Evolutionary conservation across 2,113 vertebrate genomes (phyloP), one percentile per base, ranked within the genome.

Genomic region (Engystomops pustulosus): DNA sequence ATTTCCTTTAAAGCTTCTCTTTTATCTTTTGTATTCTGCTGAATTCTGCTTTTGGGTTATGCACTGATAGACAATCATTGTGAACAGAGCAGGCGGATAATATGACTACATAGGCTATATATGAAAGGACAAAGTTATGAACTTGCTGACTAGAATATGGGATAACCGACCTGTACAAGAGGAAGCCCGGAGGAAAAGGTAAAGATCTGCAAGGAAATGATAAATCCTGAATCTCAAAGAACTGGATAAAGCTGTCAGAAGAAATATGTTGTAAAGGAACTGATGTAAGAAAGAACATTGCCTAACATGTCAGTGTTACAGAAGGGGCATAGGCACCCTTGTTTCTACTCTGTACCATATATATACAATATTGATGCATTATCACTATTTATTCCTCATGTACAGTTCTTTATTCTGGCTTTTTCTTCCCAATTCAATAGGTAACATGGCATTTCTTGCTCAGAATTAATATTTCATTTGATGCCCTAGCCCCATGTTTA

Each of bases 1-100:
- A n/a, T n/a, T n/a, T n/a, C n/a, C n/a, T n/a, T n/a, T n/a, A n/a
- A 68, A 18, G 34, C 65, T 68, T 68, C 32, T 68, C 20, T 69
- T 38, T 10, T 69, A 38, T n/a, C 6, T 0, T n/a, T n/a, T n/a
- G n/a, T 38, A 7, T 41, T 41, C 11, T 34, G 6, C 17, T 69
- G n/a, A n/a, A n/a, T n/a, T n/a, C n/a, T n/a, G n/a, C n/a, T n/a
- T n/a, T n/a, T n/a, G n/a, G n/a, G n/a, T n/a, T n/a, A n/a, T n/a
- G n/a, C n/a, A n/a, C n/a, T n/a, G n/a, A n/a, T n/a, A n/a, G n/a
- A n/a, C n/a, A n/a, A n/a, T n/a, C n/a, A n/a, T n/a, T 69, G 17
- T 38, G 38, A 5, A 4, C 38, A 41, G 38, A 41, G 38, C 38
- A 41, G 38, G 8, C 8, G 8, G 4, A 5, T 8, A 41, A 41